Conservation (phyloP, 2,888 invertebrate genomes). For the Empis livida region DNA sequence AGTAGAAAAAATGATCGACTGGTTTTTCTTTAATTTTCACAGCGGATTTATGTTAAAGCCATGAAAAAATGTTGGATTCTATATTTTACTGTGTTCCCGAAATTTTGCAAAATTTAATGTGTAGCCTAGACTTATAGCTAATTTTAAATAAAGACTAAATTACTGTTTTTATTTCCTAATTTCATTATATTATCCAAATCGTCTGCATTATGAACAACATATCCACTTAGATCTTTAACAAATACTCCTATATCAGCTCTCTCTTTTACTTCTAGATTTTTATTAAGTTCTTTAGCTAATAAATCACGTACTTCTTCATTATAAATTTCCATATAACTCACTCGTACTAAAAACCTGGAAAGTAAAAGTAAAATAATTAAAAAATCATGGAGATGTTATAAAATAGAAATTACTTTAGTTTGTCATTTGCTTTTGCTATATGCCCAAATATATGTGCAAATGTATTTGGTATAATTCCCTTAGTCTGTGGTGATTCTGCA, state of each 20-base stretch:
- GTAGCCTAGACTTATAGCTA: too few species aligned
- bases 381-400: too few species aligned
- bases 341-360: constrained; percentile 81
- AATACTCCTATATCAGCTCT: constrained; percentile 94
- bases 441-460: constrained; percentile 98
- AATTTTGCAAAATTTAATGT: too few species aligned
- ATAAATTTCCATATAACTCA: constrained; percentile 97
- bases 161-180: constrained; percentile 87
- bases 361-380: too few species aligned
- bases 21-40: too few species aligned
- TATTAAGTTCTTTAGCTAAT: constrained; percentile 74
- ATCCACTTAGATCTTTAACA: constrained; percentile 92
- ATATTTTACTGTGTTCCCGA: too few species aligned
- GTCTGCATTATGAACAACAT: constrained; percentile 95
- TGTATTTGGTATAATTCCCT: constrained; percentile 96
- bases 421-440: constrained; percentile 85
- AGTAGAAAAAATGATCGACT: too few species aligned
- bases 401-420: constrained; percentile 56
- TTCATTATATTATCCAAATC: constrained; percentile 92
- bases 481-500: constrained; percentile 70
- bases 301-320: constrained; percentile 98
- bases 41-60: too few species aligned
- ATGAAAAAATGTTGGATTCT: too few species aligned
- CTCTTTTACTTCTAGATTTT: constrained; percentile 85
- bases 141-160: too few species aligned